Base-by-base conservation (phyloP, 2,888 invertebrate genomes). In the Synanthedon myopaeformis region DNA sequence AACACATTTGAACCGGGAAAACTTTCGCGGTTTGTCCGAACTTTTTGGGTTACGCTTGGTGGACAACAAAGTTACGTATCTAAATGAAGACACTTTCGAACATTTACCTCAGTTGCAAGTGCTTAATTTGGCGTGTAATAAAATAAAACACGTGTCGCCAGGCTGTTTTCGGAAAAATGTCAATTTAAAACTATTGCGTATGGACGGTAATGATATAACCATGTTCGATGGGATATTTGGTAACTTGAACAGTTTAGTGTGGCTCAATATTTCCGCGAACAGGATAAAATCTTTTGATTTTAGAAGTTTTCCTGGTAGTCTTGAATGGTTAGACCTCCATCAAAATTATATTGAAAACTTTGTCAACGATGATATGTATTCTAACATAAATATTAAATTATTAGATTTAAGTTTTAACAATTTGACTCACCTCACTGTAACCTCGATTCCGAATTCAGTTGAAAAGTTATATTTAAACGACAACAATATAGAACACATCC, bases 181-280 rank as follows among this genome's bases (percentile, higher is more conserved):
- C 13, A 91, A 92, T 64, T 80, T 95, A 48, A 91, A 92, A 70
- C 90, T 93, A 53, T 88, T 95, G 58, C 89, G 94, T 55, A 85
- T 95, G 72, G 94, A 95, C 79, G 92, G 92, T 53, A 95, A 95
- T 72, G 92, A 93, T 72, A 93, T 94, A 63, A 94, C 94, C 70
- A 80, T 74, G 55, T 78, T 87, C 60, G 92, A 92, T 69, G 92
- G 92, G 49, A 91, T 93, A 67, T 93, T 94, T 74, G 90, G 90
- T 57, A 90, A 90, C 53, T 82, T 94, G 52, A 90, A 91, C 58
- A 91, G 89, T 66, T 89, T 95, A 55, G 91, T 92, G 52, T 93
- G 93, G 93, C 81, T 95, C 53, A 95, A 95, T 79, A 92, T 94
- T 67, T 94, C 94, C 2, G 91, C 92, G 68, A 95, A 95, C 79